A percentile compares a stretch with the other conserved stretches of the same genome.
Evolutionary conservation across 2,113 vertebrate species (phyloP).

Genomic region (Malaclemys terrapin): DNA sequence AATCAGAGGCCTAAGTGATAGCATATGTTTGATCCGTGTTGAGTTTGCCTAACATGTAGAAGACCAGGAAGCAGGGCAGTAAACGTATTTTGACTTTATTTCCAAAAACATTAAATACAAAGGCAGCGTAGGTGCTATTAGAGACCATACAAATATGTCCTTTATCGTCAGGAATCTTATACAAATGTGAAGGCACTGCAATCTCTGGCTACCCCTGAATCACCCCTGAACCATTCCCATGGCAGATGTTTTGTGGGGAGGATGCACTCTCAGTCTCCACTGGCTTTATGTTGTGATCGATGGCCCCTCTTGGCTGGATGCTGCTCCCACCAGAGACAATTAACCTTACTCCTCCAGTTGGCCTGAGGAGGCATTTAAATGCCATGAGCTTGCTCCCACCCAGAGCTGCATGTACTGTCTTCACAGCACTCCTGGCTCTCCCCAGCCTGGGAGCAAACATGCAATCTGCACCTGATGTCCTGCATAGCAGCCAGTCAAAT

Average conservation of each 20-base stretch:
- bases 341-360: not conserved
- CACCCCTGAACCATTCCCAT: not conserved
- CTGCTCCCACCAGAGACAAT: not conserved
- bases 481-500: not conserved
- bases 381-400: not conserved
- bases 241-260: not conserved
- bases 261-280: not conserved
- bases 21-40: not conserved
- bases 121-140: conserved; percentile 52
- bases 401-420: not conserved
- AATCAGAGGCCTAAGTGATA: not conserved
- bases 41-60: not conserved
- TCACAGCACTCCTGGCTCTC: not conserved
- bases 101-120: conserved; percentile 27
- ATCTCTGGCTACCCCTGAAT: not conserved
- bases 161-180: conserved; percentile 46
- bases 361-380: not conserved
- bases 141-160: conserved; percentile 10
- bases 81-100: conserved; percentile 64
- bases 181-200: conserved; percentile 19
- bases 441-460: not conserved
- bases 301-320: not conserved
- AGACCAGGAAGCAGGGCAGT: not conserved
- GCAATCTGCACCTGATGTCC: not conserved
- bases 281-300: not conserved